Conservation (phyloP, 2,888 invertebrate species). For the Phortica okadai region DNA sequence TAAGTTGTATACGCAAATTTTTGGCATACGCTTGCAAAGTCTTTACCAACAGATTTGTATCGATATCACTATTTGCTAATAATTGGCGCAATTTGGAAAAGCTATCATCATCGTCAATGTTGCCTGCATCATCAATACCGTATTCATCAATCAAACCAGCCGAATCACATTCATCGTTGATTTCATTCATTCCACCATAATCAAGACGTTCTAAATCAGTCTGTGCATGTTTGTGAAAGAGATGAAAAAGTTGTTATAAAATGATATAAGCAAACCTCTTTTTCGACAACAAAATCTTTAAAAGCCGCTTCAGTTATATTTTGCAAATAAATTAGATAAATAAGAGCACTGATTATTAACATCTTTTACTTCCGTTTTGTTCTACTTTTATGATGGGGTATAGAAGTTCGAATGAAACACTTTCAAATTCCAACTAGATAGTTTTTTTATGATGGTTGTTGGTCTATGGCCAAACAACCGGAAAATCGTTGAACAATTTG, state of each 20-base stretch:
- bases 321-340: not conserved
- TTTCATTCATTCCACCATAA: conserved; percentile 35
- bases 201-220: not conserved
- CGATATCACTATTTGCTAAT: conserved; percentile 46
- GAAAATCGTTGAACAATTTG: conserved; percentile 4
- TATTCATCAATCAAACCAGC: not conserved
- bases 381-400: not conserved
- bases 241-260: not conserved
- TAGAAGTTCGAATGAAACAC: no score
- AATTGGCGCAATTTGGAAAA: conserved; percentile 40
- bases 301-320: conserved; percentile 48
- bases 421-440: not conserved
- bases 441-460: not conserved
- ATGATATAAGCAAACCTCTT: conserved; percentile 37
- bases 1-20: conserved; percentile 50
- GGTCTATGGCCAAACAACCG: not conserved
- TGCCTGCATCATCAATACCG: not conserved
- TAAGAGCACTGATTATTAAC: not conserved
- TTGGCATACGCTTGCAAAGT: conserved; percentile 54
- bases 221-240: not conserved
- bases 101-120: conserved; percentile 33
- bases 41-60: conserved; percentile 45
- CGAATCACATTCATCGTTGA: conserved; percentile 31
- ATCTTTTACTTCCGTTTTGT: not conserved
- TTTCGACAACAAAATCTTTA: conserved; percentile 59